Base-by-base conservation (phyloP, 1,140 invertebrate species). In the Apis dorsata region DNA sequence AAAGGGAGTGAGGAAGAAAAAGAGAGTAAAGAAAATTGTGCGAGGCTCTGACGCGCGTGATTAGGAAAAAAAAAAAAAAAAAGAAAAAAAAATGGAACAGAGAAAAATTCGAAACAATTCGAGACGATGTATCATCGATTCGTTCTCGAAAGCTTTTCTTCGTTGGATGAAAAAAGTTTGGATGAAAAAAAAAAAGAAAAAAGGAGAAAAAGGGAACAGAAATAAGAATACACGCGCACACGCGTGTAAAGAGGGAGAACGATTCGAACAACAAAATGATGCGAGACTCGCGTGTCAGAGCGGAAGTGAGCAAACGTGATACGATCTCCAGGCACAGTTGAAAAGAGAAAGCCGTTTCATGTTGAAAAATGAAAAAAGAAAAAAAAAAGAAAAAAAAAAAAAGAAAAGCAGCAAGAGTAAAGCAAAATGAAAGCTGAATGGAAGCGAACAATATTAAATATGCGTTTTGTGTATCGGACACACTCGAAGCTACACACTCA, bases 391-490 rank as follows among this genome's bases (percentile, higher is more conserved):
- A 17, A 0, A 57, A 17, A 57, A 55, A 57, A 57, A 57, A 17
- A 57, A 17, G 17, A 57, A 57, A 55, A 57, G 34, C 53, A 55
- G 53, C 53, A 55, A 55, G 53, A 53, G 69, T 73, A 80, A 65
- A 80, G 70, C 69, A 74, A 82, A 82, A 82, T 74, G 73, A 63
- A 82, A 60, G 65, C 57, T 68, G 73, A 60, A 82, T 60, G 74
- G 80, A 69, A 69, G 72, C 60, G 74, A 82, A 77, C 73, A 82
- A 82, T 82, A 82, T 81, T 74, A 77, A 63, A 80, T 81, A 77
- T 69, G 75, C 76, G 75, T 83, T 83, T 77, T 79, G 81, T 78
- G 76, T 79, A 83, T 83, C 81, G 75, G 81, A 83, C 82, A 80
- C 75, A 53, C 57, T 69, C 68, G 55, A 80, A 78, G 55, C 70